Conservation (phyloP, 2,888 invertebrate species). For the Cheiracanthium punctorium region DNA sequence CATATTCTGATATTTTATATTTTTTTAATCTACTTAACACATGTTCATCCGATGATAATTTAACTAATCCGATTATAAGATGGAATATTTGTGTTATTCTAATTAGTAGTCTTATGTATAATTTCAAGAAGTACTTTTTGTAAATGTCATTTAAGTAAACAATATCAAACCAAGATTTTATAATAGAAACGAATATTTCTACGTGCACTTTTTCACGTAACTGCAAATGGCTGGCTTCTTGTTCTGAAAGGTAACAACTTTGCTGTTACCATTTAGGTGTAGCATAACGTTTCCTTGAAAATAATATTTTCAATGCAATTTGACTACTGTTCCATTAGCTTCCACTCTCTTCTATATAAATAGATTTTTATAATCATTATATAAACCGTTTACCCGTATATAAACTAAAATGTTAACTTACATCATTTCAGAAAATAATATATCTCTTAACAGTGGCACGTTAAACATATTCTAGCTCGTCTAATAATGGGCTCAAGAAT, state of each 20-base stretch:
- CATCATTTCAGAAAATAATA: no score
- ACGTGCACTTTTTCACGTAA: not conserved
- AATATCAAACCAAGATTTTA: not conserved
- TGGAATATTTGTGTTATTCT: not conserved
- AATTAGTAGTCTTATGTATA: not conserved
- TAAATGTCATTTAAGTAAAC: not conserved
- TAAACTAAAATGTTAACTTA: no score
- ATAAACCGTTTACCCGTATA: no score
- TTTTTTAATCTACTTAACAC: not conserved
- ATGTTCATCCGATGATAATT: not conserved
- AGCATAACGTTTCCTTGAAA: not conserved
- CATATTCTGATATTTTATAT: not conserved
- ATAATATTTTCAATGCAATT: slow-evolving; percentile 6
- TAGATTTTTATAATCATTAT: no score
- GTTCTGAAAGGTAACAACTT: not conserved
- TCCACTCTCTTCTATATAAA: not conserved
- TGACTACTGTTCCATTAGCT: not conserved
- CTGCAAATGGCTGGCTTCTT: no score
- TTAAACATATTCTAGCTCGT: no score
- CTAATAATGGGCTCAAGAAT: no score
- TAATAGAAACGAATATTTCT: not conserved
- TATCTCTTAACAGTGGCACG: no score
- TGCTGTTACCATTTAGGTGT: not conserved
- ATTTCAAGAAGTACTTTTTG: not conserved
- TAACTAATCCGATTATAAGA: not conserved